A percentile compares a stretch with the other conserved stretches of the same genome.
Evolutionary conservation across 2,797 vertebrate genomes (phyloP).

Genomic region (Xerus rutilus): DNA sequence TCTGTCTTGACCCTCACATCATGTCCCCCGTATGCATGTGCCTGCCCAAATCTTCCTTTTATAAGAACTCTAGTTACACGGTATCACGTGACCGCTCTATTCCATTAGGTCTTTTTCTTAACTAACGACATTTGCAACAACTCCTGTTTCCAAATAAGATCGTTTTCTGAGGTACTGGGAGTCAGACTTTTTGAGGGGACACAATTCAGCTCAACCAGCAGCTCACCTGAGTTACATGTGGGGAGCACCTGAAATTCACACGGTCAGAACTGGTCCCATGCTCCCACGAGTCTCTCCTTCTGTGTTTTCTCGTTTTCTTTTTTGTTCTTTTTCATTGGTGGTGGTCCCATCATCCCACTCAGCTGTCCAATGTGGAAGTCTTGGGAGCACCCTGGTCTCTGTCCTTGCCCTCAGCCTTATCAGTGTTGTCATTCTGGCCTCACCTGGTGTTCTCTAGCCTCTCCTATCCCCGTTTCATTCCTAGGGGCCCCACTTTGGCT

Average conservation of each 20-base stretch:
- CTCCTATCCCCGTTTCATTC: not conserved
- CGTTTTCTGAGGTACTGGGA: not conserved
- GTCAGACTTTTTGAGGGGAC: too few species aligned
- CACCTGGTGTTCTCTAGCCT: not conserved
- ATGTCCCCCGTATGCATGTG: not conserved
- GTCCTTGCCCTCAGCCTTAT: not conserved
- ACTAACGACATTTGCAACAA: not conserved
- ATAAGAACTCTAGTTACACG: not conserved
- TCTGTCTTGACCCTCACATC: not conserved
- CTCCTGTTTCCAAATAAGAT: not conserved
- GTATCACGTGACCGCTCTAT: not conserved
- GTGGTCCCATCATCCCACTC: not conserved
- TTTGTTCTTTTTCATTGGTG: not conserved
- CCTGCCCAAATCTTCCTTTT: not conserved
- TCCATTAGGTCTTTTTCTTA: not conserved
- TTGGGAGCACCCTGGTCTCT: not conserved
- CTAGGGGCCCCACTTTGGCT: not conserved
- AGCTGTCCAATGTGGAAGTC: not conserved
- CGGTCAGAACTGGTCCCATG: not conserved
- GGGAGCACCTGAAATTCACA: not conserved
- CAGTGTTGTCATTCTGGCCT: not conserved
- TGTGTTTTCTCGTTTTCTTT: fast-evolving
- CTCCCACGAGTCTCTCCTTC: not conserved
- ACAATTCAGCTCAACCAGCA: not conserved
- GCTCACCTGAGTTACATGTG: not conserved